Percentiles rank a stretch among this genome's conserved stretches.
These are phyloP conservation scores for Thripadectes ignobilis DNA, from an alignment of 2,797 vertebrate species.

Conservation along the genomic window DNA sequence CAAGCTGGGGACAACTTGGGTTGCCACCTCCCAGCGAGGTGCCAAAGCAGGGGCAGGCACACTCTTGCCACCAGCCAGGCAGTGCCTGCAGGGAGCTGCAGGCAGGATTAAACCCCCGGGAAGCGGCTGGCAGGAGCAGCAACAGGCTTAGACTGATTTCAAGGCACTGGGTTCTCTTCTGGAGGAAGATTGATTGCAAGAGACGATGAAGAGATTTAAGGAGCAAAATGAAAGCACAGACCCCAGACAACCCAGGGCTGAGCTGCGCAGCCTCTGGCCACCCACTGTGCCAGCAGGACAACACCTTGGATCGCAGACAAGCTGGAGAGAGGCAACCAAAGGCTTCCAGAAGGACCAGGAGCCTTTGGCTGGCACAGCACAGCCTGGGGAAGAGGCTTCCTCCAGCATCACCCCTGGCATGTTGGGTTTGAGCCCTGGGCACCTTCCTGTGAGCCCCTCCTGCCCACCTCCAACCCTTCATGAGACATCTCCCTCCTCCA, in stretches of 20 bases:
- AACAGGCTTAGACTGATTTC: constrained; percentile 34
- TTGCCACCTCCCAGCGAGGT: not conserved
- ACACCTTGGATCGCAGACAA: not conserved
- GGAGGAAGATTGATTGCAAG: constrained; percentile 31
- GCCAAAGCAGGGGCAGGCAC: not conserved
- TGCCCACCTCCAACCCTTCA: not conserved
- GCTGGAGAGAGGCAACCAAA: not conserved
- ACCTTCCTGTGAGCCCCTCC: not conserved
- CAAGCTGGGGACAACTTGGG: not conserved
- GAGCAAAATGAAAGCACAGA: constrained; percentile 3
- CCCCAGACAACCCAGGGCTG: not conserved
- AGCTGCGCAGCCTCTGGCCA: not conserved
- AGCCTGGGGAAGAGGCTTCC: not conserved
- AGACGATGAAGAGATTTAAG: constrained; percentile 33
- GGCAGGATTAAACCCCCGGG: not conserved
- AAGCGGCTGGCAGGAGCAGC: not conserved
- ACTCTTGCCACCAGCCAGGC: not conserved
- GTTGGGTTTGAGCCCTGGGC: not conserved
- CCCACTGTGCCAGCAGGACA: not conserved
- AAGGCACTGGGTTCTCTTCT: constrained; percentile 2
- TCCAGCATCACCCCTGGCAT: not conserved
- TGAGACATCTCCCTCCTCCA: not conserved
- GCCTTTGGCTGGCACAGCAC: not conserved
- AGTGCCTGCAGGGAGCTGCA: not conserved
- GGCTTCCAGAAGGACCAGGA: not conserved